Evolutionary conservation across 2,797 vertebrate genomes (phyloP), one percentile per base, ranked within the genome.

Genomic region (Astyanax mexicanus): DNA sequence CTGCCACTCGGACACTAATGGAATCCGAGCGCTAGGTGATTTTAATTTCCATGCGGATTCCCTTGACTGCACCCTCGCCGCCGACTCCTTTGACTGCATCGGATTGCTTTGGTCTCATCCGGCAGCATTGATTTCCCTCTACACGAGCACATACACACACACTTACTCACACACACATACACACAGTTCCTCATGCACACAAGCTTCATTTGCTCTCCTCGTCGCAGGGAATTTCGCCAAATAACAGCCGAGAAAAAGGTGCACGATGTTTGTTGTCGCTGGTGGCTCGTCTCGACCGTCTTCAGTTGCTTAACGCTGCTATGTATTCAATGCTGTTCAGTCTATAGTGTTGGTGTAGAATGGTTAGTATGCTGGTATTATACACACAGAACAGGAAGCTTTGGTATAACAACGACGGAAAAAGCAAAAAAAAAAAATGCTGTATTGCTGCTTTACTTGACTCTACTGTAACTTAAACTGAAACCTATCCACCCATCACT

Each of bases 1-100:
- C 82, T 62, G 87, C 87, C 84, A 85, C 86, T 85, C 60, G 87
- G 86, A 89, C 87, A 86, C 90, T 93, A 93, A 94, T 93, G 91
- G 91, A 93, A 93, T 91, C 92, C 83, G 90, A 89, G 91, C 80
- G 88, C 89, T 86, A 90, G 91, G 91, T 91, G 91, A 92, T 92
- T 93, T 92, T 93, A 92, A 93, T 94, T 92, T 93, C 91, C 91
- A 91, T 89, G 88, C 86, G 87, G 91, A 93, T 92, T 93, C 92
- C 92, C 92, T 91, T 87, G 89, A 91, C 92, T 92, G 90, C 89
- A 87, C 91, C 89, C 89, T 86, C 49, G 83, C 86, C 82, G 87
- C 87, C 89, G 91, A 92, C 88, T 92, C 89, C 86, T 90, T 89
- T 91, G 89, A 92, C 89, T 91, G 89, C 87, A 88, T 86, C 79